Conservation (phyloP, 2,797 vertebrate genomes). For the Rachycentron canadum region DNA sequence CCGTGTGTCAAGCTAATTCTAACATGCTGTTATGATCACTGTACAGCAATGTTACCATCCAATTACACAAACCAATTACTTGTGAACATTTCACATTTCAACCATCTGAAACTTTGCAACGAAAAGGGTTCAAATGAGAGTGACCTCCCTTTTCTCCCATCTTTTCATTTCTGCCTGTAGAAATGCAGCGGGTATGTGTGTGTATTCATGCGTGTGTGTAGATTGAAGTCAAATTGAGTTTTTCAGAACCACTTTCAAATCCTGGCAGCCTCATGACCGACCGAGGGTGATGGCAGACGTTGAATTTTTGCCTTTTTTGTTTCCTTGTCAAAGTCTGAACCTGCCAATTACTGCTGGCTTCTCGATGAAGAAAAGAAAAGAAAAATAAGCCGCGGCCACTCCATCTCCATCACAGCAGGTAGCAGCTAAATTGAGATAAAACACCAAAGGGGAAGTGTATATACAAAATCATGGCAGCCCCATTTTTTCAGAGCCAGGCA, state of each 20-base stretch:
- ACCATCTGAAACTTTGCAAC: conserved; percentile 15
- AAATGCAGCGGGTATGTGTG: not conserved
- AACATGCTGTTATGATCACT: not conserved
- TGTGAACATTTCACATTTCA: conserved; percentile 15
- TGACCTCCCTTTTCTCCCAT: conserved; percentile 4
- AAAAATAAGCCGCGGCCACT: conserved; percentile 45
- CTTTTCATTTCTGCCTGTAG: not conserved
- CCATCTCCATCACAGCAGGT: conserved; percentile 48
- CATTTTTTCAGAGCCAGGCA: not conserved
- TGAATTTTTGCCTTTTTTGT: conserved; percentile 44
- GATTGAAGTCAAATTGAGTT: conserved; percentile 38
- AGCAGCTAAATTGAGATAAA: conserved; percentile 55
- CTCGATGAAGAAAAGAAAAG: conserved; percentile 29
- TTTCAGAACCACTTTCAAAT: conserved; percentile 46
- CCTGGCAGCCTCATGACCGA: conserved; percentile 7
- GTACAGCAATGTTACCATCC: conserved; percentile 1
- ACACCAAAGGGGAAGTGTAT: conserved; percentile 26
- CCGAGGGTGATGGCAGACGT: conserved; percentile 21
- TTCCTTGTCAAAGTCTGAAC: conserved; percentile 57
- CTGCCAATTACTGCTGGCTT: conserved; percentile 61
- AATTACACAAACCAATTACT: conserved; percentile 37
- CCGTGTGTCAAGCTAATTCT: not conserved
- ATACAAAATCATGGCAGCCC: conserved; percentile 21
- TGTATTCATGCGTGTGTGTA: not conserved
- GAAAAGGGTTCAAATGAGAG: conserved; percentile 29